phyloP scores from a whole-genome alignment of 1,140 invertebrate genomes.

The Phthorimaea operculella region DNA sequence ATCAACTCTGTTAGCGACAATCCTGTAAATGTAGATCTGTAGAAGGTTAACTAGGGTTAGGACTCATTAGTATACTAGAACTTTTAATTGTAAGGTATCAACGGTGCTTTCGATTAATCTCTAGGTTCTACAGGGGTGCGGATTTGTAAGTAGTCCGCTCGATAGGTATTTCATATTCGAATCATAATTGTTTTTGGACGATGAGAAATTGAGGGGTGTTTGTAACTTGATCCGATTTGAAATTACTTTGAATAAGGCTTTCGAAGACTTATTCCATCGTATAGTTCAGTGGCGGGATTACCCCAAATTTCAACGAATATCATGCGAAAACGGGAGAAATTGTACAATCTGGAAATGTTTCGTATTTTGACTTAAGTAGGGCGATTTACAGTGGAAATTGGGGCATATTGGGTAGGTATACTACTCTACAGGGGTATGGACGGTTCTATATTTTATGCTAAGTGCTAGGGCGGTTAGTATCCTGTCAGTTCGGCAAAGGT shows the following conservation, averaged over 20 bases:
- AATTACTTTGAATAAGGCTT: too few species aligned
- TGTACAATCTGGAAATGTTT: not conserved
- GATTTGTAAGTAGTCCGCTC: not conserved
- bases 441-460: slow-evolving; percentile 55
- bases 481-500: slow-evolving; percentile 91
- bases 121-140: not conserved
- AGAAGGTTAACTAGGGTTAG: too few species aligned
- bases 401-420: not conserved
- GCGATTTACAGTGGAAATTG: too few species aligned
- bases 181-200: too few species aligned
- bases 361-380: not conserved
- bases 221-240: too few species aligned
- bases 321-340: not conserved
- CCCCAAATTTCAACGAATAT: not conserved
- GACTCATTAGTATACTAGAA: too few species aligned
- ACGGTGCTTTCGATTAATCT: too few species aligned
- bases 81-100: too few species aligned
- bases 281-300: not conserved
- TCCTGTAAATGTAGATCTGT: slow-evolving; percentile 22
- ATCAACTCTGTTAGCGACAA: slow-evolving; percentile 18
- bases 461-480: slow-evolving; percentile 74
- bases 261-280: not conserved
- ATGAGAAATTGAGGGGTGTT: too few species aligned
- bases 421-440: slow-evolving; percentile 19
- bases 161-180: not conserved